Percentiles rank a stretch among this genome's conserved stretches.
Evolutionary conservation across 2,888 invertebrate species (phyloP).

Genomic region (Ypsolopha sequella): DNA sequence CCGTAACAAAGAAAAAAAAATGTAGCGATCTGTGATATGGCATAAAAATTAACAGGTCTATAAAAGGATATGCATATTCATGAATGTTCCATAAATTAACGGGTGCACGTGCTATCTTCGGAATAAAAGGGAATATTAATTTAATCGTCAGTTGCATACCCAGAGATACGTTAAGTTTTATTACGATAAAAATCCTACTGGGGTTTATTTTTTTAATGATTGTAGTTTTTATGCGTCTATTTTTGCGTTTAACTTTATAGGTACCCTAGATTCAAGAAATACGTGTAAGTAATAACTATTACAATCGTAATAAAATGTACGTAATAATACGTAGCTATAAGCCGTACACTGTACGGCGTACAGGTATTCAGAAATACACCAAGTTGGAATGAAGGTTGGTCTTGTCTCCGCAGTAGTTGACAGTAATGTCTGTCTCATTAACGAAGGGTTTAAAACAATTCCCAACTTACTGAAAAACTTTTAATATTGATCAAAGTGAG

Average conservation of each 20-base stretch:
- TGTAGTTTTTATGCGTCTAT: too few relatives aligned
- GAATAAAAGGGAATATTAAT: background rate
- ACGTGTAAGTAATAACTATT: too few relatives aligned
- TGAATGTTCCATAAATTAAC: conserved; percentile 36
- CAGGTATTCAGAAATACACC: too few relatives aligned
- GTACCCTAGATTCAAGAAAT: too few relatives aligned
- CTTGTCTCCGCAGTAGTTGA: background rate
- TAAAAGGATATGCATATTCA: conserved; percentile 48
- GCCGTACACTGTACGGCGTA: too few relatives aligned
- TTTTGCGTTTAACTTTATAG: too few relatives aligned
- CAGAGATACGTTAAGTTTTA: background rate
- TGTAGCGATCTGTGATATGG: too few relatives aligned
- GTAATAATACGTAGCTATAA: too few relatives aligned
- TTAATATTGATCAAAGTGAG: conserved; percentile 21
- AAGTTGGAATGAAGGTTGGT: too few relatives aligned
- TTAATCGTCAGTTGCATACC: background rate
- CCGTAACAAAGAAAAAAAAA: background rate
- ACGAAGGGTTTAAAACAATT: background rate
- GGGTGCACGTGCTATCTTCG: background rate
- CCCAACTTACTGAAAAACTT: conserved; percentile 14
- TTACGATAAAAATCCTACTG: background rate
- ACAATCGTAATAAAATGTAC: too few relatives aligned
- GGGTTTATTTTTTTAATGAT: too few relatives aligned
- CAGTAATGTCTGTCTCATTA: conserved; percentile 1
- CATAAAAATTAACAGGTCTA: background rate